A percentile compares a stretch with the other conserved stretches of the same genome.
Conservation (phyloP, 2,888 invertebrate species). For the Clistopyga incitator region DNA sequence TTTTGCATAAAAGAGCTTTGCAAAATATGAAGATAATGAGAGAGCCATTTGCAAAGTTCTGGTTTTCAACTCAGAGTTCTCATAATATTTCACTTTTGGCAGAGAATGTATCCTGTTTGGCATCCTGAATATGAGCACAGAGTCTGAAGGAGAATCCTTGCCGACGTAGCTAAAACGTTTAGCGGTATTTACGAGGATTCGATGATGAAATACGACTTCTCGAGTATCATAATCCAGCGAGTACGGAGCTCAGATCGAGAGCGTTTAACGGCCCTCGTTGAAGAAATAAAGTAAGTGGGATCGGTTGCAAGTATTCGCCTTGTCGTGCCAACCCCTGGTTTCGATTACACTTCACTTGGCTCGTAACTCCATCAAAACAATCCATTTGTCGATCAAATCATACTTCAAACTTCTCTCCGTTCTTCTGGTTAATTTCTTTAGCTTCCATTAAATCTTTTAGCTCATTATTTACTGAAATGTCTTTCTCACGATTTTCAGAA, state of each 20-base stretch:
- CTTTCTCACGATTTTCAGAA: constrained; percentile 1
- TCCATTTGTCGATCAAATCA: background rate
- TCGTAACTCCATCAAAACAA: constrained; percentile 63
- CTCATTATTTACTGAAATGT: background rate
- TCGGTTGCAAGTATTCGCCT: constrained; percentile 67
- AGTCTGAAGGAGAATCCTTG: background rate
- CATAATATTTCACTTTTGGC: too few relatives aligned
- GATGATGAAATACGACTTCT: constrained; percentile 28
- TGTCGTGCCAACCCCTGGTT: constrained; percentile 68
- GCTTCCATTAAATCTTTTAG: background rate
- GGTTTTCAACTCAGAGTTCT: too few relatives aligned
- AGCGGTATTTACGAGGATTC: constrained; percentile 25
- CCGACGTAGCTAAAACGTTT: constrained; percentile 17
- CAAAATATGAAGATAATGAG: too few relatives aligned
- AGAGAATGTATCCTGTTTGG: too few relatives aligned
- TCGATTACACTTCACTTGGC: constrained; percentile 68
- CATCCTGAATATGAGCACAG: background rate
- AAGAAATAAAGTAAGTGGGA: constrained; percentile 61
- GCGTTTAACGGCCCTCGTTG: background rate
- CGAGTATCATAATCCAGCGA: constrained; percentile 25
- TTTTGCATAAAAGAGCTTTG: too few relatives aligned
- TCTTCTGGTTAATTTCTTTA: background rate
- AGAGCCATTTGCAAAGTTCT: too few relatives aligned
- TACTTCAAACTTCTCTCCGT: background rate
- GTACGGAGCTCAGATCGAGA: background rate